phyloP scores from a whole-genome alignment of 2,888 invertebrate species.

The Drosophila monieri region DNA sequence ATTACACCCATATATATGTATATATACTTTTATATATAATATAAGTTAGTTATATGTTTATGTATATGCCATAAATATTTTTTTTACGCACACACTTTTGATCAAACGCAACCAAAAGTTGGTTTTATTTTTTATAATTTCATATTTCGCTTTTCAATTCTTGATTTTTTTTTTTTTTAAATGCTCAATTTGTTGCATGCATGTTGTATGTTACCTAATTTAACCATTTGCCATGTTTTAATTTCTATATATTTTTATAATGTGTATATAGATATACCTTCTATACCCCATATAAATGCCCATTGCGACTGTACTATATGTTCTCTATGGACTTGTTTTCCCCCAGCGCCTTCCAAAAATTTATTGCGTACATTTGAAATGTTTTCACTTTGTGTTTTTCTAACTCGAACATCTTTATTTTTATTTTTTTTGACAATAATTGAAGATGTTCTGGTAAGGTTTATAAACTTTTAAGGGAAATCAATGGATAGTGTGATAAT shows the following conservation, averaged over 20 bases:
- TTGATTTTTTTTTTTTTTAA: constrained; percentile 60
- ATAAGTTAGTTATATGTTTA: constrained; percentile 68
- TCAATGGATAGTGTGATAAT: constrained; percentile 17
- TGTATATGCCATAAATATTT: constrained; percentile 69
- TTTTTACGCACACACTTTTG: constrained; percentile 64
- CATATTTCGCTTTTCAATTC: constrained; percentile 6
- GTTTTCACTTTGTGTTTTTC: constrained; percentile 48
- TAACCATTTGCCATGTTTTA: constrained; percentile 41
- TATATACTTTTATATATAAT: constrained; percentile 70
- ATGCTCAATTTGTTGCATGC: constrained; percentile 72
- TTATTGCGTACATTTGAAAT: constrained; percentile 68
- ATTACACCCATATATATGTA: constrained; percentile 65
- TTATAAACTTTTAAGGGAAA: constrained; percentile 11
- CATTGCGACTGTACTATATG: constrained; percentile 48
- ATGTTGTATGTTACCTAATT: constrained; percentile 55
- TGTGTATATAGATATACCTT: constrained; percentile 41
- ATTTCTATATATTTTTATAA: constrained; percentile 42
- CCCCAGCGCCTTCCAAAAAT: constrained; percentile 48
- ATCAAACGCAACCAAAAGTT: constrained; percentile 77
- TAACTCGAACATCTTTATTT: constrained; percentile 20
- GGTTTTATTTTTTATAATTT: constrained; percentile 32
- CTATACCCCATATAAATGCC: constrained; percentile 60
- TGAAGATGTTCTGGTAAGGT: constrained; percentile 3
- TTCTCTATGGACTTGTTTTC: constrained; percentile 47
- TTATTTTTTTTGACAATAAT: constrained; percentile 3